Conservation (phyloP, 2,888 invertebrate species). For the Bembecia ichneumoniformis region DNA sequence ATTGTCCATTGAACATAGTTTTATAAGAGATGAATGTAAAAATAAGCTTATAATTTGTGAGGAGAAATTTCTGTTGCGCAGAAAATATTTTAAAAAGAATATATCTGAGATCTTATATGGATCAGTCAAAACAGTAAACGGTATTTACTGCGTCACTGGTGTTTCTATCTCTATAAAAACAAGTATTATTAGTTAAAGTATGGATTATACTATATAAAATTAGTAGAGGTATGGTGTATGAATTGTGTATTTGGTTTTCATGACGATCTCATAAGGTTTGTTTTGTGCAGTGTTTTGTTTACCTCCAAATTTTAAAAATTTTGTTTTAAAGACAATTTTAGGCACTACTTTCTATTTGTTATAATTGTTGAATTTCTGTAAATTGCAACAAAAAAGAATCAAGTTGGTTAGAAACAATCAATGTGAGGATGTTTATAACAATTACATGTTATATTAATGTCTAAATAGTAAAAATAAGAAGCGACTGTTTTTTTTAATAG, state of each 20-base stretch:
- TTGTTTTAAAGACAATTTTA: conserved; percentile 32
- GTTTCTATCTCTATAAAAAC: conserved; percentile 25
- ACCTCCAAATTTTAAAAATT: conserved; percentile 67
- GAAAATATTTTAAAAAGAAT: no score
- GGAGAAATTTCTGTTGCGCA: no score
- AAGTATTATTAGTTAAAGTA: conserved; percentile 63
- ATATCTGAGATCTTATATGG: no score
- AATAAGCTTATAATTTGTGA: no score
- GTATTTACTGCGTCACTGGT: no score
- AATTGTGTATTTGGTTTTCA: conserved; percentile 68
- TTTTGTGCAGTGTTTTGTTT: conserved; percentile 72
- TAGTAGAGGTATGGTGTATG: conserved; percentile 50
- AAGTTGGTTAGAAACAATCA: not conserved
- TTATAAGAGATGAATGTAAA: no score
- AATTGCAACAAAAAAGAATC: not conserved
- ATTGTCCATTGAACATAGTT: no score
- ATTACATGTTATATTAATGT: not conserved
- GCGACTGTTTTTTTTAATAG: conserved; percentile 53
- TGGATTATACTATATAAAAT: conserved; percentile 36
- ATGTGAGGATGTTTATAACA: not conserved
- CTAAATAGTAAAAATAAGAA: conserved; percentile 20
- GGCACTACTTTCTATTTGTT: conserved; percentile 29
- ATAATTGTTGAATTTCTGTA: conserved; percentile 32
- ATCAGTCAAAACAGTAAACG: no score
- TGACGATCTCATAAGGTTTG: conserved; percentile 71